Evolutionary conservation across 2,113 vertebrate species (phyloP), one percentile per base, ranked within the genome.

Genomic region (Oreocharis arfaki): DNA sequence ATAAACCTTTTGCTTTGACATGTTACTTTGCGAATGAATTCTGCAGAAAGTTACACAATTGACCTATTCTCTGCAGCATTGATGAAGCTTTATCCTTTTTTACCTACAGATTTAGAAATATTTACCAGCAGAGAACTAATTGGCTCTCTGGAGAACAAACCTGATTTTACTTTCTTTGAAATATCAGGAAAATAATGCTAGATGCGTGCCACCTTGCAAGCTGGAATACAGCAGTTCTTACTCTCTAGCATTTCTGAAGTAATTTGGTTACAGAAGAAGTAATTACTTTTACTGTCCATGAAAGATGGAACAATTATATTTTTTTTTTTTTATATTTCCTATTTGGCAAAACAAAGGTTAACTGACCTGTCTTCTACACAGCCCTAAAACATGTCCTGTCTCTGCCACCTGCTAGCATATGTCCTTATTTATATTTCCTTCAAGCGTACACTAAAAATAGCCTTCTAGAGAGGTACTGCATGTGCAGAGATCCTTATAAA

Each of bases 101-200:
- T 80, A 93, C 59, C 61, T 59, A 55, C 35, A 90, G 56, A 68
- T 93, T 92, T 85, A 85, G 53, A 73, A 95, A 75, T 92, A 96
- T 96, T 96, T 92, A 90, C 61, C 76, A 85, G 41, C 16, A 85
- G 35, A 87, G 47, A 92, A 79, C 70, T 93, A 92, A 93, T 9
- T 92, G 70, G 82, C 39, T 92, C 79, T 90, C 78, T 71, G 46
- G 83, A 96, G 86, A 92, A 79, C 39, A 91, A 95, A 75, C 79
- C 82, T 68, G 76, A 68, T 90, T 92, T 71, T 79, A 75, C 53
- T 83, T 88, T 55, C 56, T 64, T 81, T 68, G 61, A 90, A 92
- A 81, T 22, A 76, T 67, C 33, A 89, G 50, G 67, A 85, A 86
- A 85, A 67, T 28, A 76, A 93, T 83, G 84, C 61, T 80, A 92